A percentile compares a stretch with the other conserved stretches of the same genome.
These are phyloP conservation scores for Xestia ashworthii DNA, from an alignment of 2,888 invertebrate species.

Conservation along the genomic window DNA sequence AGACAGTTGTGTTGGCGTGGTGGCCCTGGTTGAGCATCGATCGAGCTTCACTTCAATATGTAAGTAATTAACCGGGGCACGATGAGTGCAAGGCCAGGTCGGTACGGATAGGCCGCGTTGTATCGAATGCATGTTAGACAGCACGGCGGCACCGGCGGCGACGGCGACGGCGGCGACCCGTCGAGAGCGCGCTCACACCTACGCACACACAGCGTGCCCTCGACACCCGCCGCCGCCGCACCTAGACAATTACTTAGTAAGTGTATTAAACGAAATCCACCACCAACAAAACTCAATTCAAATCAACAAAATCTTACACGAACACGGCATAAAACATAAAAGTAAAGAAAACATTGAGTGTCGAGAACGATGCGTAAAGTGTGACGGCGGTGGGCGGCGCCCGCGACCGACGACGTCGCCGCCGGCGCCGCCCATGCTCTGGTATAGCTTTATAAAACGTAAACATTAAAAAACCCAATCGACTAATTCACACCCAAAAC, in stretches of 20 bases:
- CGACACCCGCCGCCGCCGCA: conserved; percentile 68
- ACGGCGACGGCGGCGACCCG: conserved; percentile 63
- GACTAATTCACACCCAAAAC: conserved; percentile 91
- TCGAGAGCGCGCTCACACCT: conserved; percentile 82
- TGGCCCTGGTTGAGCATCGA: conserved; percentile 78
- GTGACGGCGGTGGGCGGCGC: conserved; percentile 87
- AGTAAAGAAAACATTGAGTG: conserved; percentile 89
- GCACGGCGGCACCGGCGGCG: conserved; percentile 71
- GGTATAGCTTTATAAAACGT: conserved; percentile 88
- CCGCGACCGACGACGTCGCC: conserved; percentile 73
- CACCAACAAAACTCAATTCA: conserved; percentile 90
- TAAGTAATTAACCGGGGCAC: conserved; percentile 74
- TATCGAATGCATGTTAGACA: conserved; percentile 65
- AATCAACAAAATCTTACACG: conserved; percentile 90
- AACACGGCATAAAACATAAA: conserved; percentile 90
- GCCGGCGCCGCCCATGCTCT: conserved; percentile 88
- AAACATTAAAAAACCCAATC: conserved; percentile 91
- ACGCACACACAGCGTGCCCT: conserved; percentile 85
- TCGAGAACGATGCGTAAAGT: conserved; percentile 88
- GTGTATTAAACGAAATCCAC: conserved; percentile 91
- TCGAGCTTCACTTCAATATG: conserved; percentile 70
- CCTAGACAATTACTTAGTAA: conserved; percentile 77
- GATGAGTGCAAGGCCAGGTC: conserved; percentile 61
- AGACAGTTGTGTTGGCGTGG: conserved; percentile 76
- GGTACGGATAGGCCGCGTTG: conserved; percentile 42